Base-by-base conservation (phyloP, 2,113 vertebrate species). In the Clarias magur region DNA sequence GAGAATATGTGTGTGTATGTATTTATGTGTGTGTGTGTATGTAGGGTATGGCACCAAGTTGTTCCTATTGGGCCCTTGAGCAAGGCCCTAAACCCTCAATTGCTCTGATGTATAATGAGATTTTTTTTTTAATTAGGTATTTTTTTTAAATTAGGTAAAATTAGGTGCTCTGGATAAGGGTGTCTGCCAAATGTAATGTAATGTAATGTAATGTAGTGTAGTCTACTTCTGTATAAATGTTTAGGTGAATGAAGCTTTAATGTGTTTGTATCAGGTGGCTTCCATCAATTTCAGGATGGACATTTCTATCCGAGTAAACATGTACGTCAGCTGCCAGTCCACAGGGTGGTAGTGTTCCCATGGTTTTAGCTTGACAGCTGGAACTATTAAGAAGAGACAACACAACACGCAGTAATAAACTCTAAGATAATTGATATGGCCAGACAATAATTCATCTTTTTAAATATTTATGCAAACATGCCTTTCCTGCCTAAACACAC, bases 291-390 rank as follows among this genome's bases (percentile, higher is more conserved):
- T 59, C 56, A 80, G 8, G 54, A 80, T 59, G 19, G 27, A 59
- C n/a, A 80, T 56, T 56, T 27, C 25, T 10, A 30, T 13, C n/a
- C 57, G 53, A 57, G 53, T 27, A 57, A 57, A 23, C 78, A 59
- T 59, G 56, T 4, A 5, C 17, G 12, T 80, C 78, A 60, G 3
- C 17, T 53, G n/a, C 48, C 25, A 54, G 53, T 87, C 85, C 85
- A 85, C 88, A 76, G 38, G 88, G 68, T 56, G 88, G 85, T 86
- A 89, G 65, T 80, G 73, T 87, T 75, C 30, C 75, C 86, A 80
- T 86, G 48, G 53, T 11, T 86, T 86, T 38, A 57, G 48, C 48
- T 54, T 25, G 21, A 84, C 13, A 16, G 12, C 4, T 21, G 16
- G 38, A 16, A 56, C 62, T 6, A 42, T 38, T 19, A 67, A 56